Conservation (phyloP, 2,113 vertebrate species). For the Pseudorasbora parva region DNA sequence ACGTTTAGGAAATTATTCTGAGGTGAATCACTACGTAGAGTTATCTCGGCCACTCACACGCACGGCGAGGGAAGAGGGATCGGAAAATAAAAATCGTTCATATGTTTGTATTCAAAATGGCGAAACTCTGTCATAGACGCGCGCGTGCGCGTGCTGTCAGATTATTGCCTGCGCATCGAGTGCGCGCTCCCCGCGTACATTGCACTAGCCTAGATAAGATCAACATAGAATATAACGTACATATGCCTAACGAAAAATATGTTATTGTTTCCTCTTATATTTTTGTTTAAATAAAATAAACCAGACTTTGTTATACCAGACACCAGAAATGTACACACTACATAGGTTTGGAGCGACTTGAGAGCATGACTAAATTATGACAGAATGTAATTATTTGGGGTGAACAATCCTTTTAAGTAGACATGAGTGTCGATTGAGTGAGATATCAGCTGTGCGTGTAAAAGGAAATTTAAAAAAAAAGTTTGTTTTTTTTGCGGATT, state of each 20-base stretch:
- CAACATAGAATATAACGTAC: background rate
- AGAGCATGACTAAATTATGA: no score
- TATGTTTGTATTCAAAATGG: slow-evolving; percentile 82
- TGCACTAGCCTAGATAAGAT: background rate
- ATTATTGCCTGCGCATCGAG: slow-evolving; percentile 10
- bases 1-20: background rate
- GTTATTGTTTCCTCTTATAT: no score
- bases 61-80: slow-evolving; percentile 61
- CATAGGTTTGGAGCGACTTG: no score
- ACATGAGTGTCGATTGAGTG: no score
- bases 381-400: no score
- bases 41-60: slow-evolving; percentile 67
- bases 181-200: background rate
- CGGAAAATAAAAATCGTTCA: slow-evolving; percentile 70
- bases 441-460: no score
- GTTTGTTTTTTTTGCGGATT: no score
- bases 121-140: slow-evolving; percentile 63
- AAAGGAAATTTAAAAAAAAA: no score
- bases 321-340: no score
- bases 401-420: no score
- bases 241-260: background rate
- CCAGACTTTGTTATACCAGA: no score
- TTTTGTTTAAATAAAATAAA: background rate
- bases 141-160: slow-evolving; percentile 38
- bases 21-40: slow-evolving; percentile 34